Base-by-base conservation (phyloP, 2,113 vertebrate species). In the Onychostoma macrolepis region DNA sequence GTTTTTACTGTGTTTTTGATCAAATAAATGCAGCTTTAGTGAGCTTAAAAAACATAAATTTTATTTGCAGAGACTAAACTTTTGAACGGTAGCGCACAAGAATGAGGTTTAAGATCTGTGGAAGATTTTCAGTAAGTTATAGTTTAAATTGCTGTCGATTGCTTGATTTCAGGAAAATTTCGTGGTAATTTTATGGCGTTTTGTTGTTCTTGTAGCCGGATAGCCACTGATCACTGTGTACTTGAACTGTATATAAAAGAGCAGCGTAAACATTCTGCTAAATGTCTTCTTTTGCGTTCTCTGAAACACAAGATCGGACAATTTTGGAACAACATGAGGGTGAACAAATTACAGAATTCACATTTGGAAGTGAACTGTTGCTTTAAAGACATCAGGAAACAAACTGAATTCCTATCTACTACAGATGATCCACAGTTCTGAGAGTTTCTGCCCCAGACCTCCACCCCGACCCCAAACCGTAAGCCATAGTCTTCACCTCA, bases 371-470 rank as follows among this genome's bases (percentile, higher is more conserved):
- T 76, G n/a, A 76, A 17, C n/a, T 76, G 72, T 12, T 41, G 36
- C 36, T 38, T 72, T 72, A 45, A 15, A 48, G 41, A 9, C n/a
- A 48, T 17, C 41, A 76, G n/a, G 74, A 76, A 41, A 76, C n/a
- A 76, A 48, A 48, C 74, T 76, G 74, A 76, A 26, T 48, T 76
- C 41, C 41, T 76, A 15, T 75, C 38, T 75, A 45, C 11, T 45
- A 76, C 74, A 74, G 33, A 74, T 43, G 41, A 48, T 48, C 41
- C 41, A 48, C 61, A 65, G 26, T 71, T 65, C 28, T 36, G 38
- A 26, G 43, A 83, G 36, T 63, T 85, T 61, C 56, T 45, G 83
- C 56, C 56, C 56, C 56, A n/a, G 56, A 58, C 53, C 53, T 58
- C 53, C 53, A 58, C 53, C 53, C 53, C 53, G 21, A 58, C 8